A percentile compares a stretch with the other conserved stretches of the same genome.
Conservation (phyloP, 2,797 vertebrate species). For the Lepilemur septentrionalis region DNA sequence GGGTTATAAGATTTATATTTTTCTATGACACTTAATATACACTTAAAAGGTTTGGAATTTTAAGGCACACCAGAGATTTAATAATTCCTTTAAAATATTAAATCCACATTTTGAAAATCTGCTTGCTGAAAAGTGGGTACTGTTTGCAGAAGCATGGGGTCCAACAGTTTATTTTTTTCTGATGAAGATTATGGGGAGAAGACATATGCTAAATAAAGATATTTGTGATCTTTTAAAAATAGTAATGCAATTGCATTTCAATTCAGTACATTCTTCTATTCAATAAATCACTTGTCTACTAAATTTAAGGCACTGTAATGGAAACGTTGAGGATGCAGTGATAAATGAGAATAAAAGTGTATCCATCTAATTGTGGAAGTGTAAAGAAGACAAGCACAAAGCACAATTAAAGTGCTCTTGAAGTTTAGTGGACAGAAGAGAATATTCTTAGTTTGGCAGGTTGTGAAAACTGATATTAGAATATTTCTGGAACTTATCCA, state of each 20-base stretch:
- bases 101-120: not conserved
- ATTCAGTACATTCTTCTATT: not conserved
- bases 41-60: slow-evolving; percentile 30
- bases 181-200: not conserved
- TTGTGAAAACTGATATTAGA: not conserved
- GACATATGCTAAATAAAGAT: not conserved
- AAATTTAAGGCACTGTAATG: not conserved
- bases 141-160: not conserved
- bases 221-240: not conserved
- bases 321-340: not conserved
- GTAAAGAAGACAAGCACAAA: not conserved
- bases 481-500: not conserved
- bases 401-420: not conserved
- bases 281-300: not conserved
- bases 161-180: not conserved
- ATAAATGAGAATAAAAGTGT: not conserved
- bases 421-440: not conserved
- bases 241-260: not conserved
- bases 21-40: not conserved
- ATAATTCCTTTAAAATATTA: not conserved
- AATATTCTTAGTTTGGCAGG: not conserved
- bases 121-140: not conserved
- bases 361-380: not conserved
- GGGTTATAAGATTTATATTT: not conserved
- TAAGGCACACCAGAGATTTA: not conserved